A percentile compares a stretch with the other conserved stretches of the same genome.
Conservation (phyloP, 2,888 invertebrate species). For the Pristionchus maxplancki region DNA sequence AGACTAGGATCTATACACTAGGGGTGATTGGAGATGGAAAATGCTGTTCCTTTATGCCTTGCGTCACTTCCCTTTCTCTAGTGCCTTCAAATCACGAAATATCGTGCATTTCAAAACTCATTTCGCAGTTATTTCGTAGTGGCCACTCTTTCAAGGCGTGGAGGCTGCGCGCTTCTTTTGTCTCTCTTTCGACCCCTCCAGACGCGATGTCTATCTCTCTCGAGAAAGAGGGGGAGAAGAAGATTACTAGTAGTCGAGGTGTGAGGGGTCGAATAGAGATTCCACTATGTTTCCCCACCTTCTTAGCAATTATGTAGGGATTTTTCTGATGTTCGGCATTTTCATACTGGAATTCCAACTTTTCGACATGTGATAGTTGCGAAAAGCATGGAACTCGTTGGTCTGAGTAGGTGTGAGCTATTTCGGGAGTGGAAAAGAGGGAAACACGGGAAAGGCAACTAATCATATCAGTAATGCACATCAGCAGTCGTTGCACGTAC, state of each 20-base stretch:
- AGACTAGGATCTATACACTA: neutral
- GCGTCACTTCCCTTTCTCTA: neutral
- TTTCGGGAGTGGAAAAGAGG: neutral
- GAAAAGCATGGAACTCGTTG: neutral
- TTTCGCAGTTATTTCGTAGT: constrained; percentile 20
- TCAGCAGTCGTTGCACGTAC: neutral
- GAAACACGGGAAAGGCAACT: neutral
- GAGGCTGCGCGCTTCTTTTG: neutral
- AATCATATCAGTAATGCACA: constrained; percentile 7
- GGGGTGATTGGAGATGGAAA: no score
- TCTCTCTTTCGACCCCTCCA: constrained; percentile 10
- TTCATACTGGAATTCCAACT: no score
- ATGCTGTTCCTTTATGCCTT: no score
- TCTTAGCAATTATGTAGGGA: neutral
- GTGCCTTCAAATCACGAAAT: neutral
- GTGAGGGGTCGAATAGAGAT: neutral
- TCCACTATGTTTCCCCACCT: no score
- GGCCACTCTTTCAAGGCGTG: neutral
- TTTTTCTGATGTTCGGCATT: no score
- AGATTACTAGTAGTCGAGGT: constrained; percentile 1
- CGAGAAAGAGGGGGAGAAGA: neutral
- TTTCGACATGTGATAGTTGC: no score
- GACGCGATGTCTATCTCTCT: neutral
- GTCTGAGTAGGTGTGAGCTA: constrained; percentile 14
- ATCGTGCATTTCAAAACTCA: neutral